These are phyloP conservation scores for Amniataba percoides DNA, from an alignment of 2,797 vertebrate species.

Conservation along the genomic window DNA sequence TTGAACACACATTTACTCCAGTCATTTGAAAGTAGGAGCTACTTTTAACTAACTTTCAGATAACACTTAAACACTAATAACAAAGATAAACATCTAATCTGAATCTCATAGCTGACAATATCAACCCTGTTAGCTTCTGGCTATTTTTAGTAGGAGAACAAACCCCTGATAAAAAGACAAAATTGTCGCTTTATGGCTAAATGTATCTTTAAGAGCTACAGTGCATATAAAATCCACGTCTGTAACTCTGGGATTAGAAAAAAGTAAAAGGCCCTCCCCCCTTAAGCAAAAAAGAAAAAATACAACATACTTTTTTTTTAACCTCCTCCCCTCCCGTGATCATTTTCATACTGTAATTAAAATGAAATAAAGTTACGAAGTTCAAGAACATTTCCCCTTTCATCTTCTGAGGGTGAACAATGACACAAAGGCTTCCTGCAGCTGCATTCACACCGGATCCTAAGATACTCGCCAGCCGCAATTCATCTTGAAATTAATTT, in stretches of 20 bases:
- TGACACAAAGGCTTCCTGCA: conserved; percentile 51
- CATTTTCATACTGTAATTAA: conserved; percentile 17
- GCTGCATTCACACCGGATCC: conserved; percentile 42
- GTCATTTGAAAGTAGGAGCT: background rate
- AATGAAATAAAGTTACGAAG: conserved; percentile 37
- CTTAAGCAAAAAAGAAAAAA: conserved; percentile 11
- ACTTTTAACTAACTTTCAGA: background rate
- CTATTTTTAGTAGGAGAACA: background rate
- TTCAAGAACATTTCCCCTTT: conserved; percentile 46
- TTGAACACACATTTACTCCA: background rate
- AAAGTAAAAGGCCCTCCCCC: background rate
- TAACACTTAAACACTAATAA: background rate
- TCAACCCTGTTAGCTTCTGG: background rate
- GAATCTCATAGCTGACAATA: background rate
- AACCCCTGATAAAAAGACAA: background rate
- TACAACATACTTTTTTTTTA: background rate
- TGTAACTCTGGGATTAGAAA: conserved; percentile 7
- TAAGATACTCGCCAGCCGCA: conserved; percentile 40
- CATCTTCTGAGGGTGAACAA: conserved; percentile 49
- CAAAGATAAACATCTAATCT: background rate
- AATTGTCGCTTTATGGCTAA: background rate
- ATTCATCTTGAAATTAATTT: conserved; percentile 66
- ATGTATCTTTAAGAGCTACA: background rate
- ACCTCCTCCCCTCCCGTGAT: background rate
- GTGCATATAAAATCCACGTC: background rate